Conservation (phyloP, 1,140 invertebrate genomes). For the Drosophila mauritiana region DNA sequence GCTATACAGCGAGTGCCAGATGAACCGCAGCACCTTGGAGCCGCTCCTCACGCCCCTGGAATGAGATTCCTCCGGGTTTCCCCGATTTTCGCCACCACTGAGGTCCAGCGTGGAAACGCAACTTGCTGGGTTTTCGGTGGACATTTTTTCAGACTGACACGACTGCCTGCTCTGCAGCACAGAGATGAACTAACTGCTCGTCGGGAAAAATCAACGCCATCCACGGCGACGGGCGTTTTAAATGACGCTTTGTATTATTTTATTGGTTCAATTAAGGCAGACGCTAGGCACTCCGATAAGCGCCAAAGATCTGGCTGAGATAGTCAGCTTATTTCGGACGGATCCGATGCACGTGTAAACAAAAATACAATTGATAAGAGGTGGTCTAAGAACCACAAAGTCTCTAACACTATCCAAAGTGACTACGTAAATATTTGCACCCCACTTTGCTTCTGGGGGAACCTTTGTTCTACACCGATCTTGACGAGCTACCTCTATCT, state of each 20-base stretch:
- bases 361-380: slow-evolving; percentile 32
- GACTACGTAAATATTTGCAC: slow-evolving; percentile 38
- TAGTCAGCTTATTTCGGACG: slow-evolving; percentile 18
- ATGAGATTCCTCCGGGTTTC: not conserved
- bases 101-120: slow-evolving; percentile 70
- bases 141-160: slow-evolving; percentile 39
- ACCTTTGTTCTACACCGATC: slow-evolving; percentile 27
- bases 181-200: slow-evolving; percentile 68
- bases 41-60: slow-evolving; percentile 42
- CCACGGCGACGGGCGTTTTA: slow-evolving; percentile 56
- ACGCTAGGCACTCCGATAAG: slow-evolving; percentile 59
- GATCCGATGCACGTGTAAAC: slow-evolving; percentile 53
- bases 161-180: slow-evolving; percentile 60
- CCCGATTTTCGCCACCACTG: slow-evolving; percentile 40
- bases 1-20: slow-evolving; percentile 75
- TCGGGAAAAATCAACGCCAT: slow-evolving; percentile 57
- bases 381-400: slow-evolving; percentile 9
- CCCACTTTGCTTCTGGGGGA: slow-evolving; percentile 10
- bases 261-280: slow-evolving; percentile 77
- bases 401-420: slow-evolving; percentile 4
- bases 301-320: slow-evolving; percentile 28
- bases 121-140: slow-evolving; percentile 38
- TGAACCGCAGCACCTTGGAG: slow-evolving; percentile 71
- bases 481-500: not conserved
- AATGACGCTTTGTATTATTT: slow-evolving; percentile 78